Conservation (phyloP, 1,140 invertebrate species). For the Drosophila sp. region DNA sequence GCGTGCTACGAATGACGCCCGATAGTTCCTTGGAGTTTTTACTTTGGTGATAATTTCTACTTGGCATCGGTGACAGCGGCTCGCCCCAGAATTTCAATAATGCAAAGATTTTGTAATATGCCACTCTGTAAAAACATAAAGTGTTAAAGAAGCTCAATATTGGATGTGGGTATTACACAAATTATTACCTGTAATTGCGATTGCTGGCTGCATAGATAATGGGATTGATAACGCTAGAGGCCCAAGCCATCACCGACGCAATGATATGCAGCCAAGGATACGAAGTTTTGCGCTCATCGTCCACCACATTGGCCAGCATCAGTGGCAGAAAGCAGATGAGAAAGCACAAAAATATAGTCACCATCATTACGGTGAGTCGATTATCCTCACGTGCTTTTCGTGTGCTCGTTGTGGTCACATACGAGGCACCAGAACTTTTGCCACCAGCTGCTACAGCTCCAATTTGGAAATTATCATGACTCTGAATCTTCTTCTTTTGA, state of each 20-base stretch:
- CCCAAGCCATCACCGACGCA: conserved; percentile 93
- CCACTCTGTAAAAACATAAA: conserved; percentile 53
- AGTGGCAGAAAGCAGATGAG: conserved; percentile 92
- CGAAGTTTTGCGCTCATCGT: conserved; percentile 86
- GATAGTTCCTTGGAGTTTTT: conserved; percentile 81
- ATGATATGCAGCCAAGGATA: conserved; percentile 90
- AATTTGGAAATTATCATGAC: conserved; percentile 71
- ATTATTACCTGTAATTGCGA: conserved; percentile 87
- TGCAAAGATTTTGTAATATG: conserved; percentile 77
- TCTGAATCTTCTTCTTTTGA: conserved; percentile 87
- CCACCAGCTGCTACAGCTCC: conserved; percentile 35
- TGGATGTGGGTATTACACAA: neutral
- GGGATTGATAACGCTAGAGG: conserved; percentile 93
- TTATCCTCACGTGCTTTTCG: conserved; percentile 87
- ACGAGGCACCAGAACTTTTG: conserved; percentile 59
- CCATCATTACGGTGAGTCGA: conserved; percentile 91
- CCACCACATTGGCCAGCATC: conserved; percentile 93
- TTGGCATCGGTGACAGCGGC: conserved; percentile 78
- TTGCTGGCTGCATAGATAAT: conserved; percentile 94
- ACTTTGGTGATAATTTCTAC: conserved; percentile 81
- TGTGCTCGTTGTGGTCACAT: conserved; percentile 62
- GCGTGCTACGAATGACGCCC: conserved; percentile 77
- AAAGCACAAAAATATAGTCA: conserved; percentile 93
- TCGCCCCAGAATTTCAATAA: conserved; percentile 81
- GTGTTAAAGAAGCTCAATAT: neutral